Evolutionary conservation across 2,888 invertebrate species (phyloP).

Genomic region (Apeira syringaria): DNA sequence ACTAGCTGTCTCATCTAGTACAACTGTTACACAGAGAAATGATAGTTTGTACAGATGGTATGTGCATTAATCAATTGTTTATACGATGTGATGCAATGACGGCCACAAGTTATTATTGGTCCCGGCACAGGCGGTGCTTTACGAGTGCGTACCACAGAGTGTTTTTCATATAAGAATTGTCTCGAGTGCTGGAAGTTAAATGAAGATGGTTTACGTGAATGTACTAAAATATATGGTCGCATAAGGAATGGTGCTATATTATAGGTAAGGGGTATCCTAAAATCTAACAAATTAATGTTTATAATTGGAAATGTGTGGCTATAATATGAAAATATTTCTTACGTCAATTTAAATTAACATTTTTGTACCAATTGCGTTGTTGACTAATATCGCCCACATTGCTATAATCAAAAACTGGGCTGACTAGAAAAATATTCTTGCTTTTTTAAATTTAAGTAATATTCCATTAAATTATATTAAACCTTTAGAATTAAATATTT

Average conservation of each 20-base stretch:
- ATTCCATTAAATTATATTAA: slow-evolving; percentile 78
- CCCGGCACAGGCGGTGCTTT: too few relatives aligned
- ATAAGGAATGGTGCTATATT: slow-evolving; percentile 73
- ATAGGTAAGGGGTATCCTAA: slow-evolving; percentile 46
- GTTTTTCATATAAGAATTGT: too few relatives aligned
- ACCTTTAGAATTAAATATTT: slow-evolving; percentile 68
- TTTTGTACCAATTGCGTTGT: slow-evolving; percentile 16
- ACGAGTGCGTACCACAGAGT: too few relatives aligned
- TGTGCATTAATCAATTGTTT: too few relatives aligned
- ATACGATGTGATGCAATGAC: too few relatives aligned
- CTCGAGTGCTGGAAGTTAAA: slow-evolving; percentile 25
- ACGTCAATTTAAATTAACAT: slow-evolving; percentile 29
- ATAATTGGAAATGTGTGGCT: slow-evolving; percentile 42
- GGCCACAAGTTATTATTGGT: too few relatives aligned
- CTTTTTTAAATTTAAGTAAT: slow-evolving; percentile 70
- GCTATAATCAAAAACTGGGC: slow-evolving; percentile 42
- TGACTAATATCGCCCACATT: slow-evolving; percentile 19
- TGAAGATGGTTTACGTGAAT: slow-evolving; percentile 46
- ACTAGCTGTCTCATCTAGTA: too few relatives aligned
- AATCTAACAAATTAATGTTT: slow-evolving; percentile 44
- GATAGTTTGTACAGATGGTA: too few relatives aligned
- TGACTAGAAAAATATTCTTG: slow-evolving; percentile 47
- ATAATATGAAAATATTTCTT: slow-evolving; percentile 30
- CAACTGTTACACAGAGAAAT: too few relatives aligned
- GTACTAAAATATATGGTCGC: slow-evolving; percentile 63